A percentile compares a stretch with the other conserved stretches of the same genome.
phyloP scores from a whole-genome alignment of 2,888 invertebrate species.

The Andrena minutula region DNA sequence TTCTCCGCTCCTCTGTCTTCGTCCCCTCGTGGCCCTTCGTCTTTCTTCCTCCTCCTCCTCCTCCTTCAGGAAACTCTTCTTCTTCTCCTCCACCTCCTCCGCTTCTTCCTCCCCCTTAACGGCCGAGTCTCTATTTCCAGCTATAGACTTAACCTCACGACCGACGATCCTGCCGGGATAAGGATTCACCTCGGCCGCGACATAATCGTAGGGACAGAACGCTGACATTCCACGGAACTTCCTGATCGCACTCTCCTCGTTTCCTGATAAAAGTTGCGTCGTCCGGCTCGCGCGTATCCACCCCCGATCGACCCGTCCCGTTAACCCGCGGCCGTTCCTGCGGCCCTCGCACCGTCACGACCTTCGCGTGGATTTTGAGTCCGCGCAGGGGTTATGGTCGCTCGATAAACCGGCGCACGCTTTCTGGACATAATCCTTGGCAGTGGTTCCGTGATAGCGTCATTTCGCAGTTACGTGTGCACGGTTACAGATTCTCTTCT shows the following conservation, averaged over 20 bases:
- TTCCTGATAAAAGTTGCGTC: conserved; percentile 62
- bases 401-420: conserved; percentile 31
- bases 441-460: conserved; percentile 19
- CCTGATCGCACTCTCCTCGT: conserved; percentile 63
- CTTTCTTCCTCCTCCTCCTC: neutral
- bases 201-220: conserved; percentile 70
- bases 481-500: no score
- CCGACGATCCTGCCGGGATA: conserved; percentile 73
- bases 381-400: conserved; percentile 15
- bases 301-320: conserved; percentile 48
- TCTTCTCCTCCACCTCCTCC: conserved; percentile 10
- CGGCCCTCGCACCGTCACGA: conserved; percentile 33
- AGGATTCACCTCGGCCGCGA: conserved; percentile 69
- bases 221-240: conserved; percentile 70
- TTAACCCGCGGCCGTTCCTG: conserved; percentile 56
- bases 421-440: conserved; percentile 16
- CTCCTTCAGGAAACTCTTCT: neutral
- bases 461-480: conserved; percentile 18
- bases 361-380: conserved; percentile 63
- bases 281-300: conserved; percentile 7
- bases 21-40: neutral
- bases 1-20: conserved; percentile 26
- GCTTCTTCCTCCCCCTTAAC: conserved; percentile 4
- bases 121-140: conserved; percentile 60
- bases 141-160: conserved; percentile 73